phyloP scores from a whole-genome alignment of 92 coral and sea anemone genomes.

The Zoanthus gigantus region DNA sequence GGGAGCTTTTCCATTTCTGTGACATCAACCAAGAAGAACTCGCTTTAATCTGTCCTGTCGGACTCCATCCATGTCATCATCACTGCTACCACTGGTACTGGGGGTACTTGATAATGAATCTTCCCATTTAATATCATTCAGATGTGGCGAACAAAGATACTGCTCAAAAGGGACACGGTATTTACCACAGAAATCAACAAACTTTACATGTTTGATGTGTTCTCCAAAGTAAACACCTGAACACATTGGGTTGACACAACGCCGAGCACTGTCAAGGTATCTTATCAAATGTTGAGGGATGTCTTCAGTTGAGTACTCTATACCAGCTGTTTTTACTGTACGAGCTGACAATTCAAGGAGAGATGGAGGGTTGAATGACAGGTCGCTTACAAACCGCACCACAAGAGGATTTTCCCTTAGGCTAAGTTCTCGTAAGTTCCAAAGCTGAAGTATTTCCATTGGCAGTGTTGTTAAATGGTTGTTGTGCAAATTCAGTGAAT shows the following conservation, averaged over 20 bases:
- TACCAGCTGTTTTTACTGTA: conserved; percentile 74
- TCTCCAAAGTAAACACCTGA: conserved; percentile 95
- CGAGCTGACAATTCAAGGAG: conserved; percentile 91
- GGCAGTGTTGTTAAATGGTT: conserved; percentile 92
- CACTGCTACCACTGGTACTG: conserved; percentile 74
- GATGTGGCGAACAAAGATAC: conserved; percentile 96
- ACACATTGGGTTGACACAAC: conserved; percentile 96
- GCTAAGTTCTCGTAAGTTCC: conserved; percentile 88
- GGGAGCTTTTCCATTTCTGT: background rate
- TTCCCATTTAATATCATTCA: conserved; percentile 90
- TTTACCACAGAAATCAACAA: conserved; percentile 98
- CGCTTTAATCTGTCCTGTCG: conserved; percentile 69
- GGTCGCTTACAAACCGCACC: conserved; percentile 88
- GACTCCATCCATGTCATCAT: conserved; percentile 73
- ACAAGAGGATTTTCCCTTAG: conserved; percentile 95
- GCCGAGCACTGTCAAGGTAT: conserved; percentile 88
- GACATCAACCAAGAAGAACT: conserved; percentile 76
- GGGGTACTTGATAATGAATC: conserved; percentile 66
- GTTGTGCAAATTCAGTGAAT: conserved; percentile 91
- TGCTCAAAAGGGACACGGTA: conserved; percentile 97
- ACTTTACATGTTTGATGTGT: conserved; percentile 89
- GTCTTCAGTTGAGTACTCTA: conserved; percentile 74
- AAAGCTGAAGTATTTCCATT: conserved; percentile 82
- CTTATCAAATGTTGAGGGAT: conserved; percentile 79
- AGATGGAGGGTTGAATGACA: conserved; percentile 82